Evolutionary conservation across 30 jellyfish, hydroid and myxozoan species (phyloP).

Genomic region (Aurelia aurita): DNA sequence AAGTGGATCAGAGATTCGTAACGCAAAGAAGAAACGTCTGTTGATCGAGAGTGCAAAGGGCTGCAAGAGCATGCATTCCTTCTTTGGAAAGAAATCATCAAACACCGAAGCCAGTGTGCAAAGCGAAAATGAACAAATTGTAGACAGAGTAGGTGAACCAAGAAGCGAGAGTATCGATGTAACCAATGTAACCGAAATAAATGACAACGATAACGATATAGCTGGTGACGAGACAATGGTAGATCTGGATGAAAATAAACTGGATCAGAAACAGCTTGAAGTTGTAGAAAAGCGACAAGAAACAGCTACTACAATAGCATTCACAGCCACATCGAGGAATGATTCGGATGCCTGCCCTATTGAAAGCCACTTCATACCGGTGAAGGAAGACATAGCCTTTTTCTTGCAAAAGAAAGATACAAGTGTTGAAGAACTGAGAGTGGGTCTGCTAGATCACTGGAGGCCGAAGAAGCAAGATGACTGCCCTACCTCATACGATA

Average conservation of each 20-base stretch:
- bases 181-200: no score
- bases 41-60: slow-evolving; percentile 28
- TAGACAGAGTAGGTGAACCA: slow-evolving; percentile 15
- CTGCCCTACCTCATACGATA: slow-evolving; percentile 9
- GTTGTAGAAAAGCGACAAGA: slow-evolving; percentile 1
- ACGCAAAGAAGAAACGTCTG: slow-evolving; percentile 33
- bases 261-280: neutral
- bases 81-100: slow-evolving; percentile 1
- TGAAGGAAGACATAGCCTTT: neutral
- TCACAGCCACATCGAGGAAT: neutral
- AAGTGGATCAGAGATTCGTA: slow-evolving; percentile 34
- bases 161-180: neutral
- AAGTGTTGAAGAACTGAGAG: slow-evolving; percentile 9
- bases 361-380: slow-evolving; percentile 5
- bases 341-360: neutral
- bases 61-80: slow-evolving; percentile 22
- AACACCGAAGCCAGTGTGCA: slow-evolving; percentile 23
- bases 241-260: slow-evolving; percentile 3
- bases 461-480: slow-evolving; percentile 25
- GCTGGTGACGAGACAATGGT: slow-evolving; percentile 14
- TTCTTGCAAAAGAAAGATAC: slow-evolving; percentile 13
- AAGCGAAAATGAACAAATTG: slow-evolving; percentile 17
- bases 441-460: slow-evolving; percentile 13
- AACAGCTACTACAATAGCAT: no score
- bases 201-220: neutral